Evolutionary conservation across 1,140 invertebrate genomes (phyloP).

Genomic region (Papilio aristodemus): DNA sequence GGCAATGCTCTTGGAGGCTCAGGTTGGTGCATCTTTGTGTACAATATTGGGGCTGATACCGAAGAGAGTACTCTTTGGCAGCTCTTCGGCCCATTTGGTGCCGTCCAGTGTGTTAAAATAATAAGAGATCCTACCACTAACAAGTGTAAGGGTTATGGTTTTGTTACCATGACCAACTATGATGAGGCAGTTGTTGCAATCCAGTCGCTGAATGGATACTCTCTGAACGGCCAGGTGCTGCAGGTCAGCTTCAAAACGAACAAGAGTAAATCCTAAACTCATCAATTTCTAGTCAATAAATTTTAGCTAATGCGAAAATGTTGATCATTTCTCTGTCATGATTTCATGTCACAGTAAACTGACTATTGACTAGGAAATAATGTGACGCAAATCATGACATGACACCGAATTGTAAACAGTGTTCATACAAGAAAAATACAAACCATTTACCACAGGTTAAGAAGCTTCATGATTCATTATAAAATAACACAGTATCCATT

Average conservation of each 20-base stretch:
- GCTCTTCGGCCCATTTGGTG: constrained; percentile 95
- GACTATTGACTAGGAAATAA: constrained; percentile 56
- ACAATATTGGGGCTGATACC: constrained; percentile 94
- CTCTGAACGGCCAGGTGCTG: constrained; percentile 91
- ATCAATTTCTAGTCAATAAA: constrained; percentile 77
- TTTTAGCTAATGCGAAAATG: constrained; percentile 78
- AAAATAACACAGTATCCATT: constrained; percentile 16
- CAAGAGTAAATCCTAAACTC: constrained; percentile 84
- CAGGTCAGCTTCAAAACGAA: constrained; percentile 95
- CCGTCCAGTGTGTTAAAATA: constrained; percentile 94
- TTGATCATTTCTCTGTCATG: constrained; percentile 76
- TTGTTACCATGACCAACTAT: constrained; percentile 97
- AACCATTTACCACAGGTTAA: constrained; percentile 52
- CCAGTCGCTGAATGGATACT: constrained; percentile 94
- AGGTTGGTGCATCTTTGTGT: constrained; percentile 96
- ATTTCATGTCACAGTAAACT: constrained; percentile 60
- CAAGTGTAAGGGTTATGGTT: constrained; percentile 96
- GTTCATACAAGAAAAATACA: constrained; percentile 67
- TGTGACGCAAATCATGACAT: constrained; percentile 69
- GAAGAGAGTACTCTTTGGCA: constrained; percentile 96
- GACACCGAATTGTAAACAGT: constrained; percentile 55
- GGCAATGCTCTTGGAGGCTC: constrained; percentile 88
- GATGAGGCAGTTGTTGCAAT: constrained; percentile 95
- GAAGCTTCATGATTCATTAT: constrained; percentile 49
- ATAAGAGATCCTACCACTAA: constrained; percentile 93